A percentile compares a stretch with the other conserved stretches of the same genome.
Conservation (phyloP, 2,797 vertebrate genomes). For the Phyllotis vaccarum region DNA sequence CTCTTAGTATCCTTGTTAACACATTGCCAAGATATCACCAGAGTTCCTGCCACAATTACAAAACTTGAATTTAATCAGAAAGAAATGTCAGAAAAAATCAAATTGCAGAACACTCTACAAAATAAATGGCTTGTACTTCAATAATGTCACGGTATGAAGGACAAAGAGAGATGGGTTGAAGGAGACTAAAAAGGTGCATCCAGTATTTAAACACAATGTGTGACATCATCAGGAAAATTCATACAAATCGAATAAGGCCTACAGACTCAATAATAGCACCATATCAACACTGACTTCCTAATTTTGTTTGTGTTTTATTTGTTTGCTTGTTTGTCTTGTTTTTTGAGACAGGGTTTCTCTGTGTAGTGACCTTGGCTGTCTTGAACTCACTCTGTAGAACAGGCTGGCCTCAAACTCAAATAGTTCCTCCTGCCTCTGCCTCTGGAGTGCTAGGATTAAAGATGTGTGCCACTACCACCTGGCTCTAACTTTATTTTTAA, state of each 20-base stretch:
- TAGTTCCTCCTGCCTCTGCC: background rate
- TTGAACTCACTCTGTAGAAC: background rate
- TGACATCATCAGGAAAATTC: conserved; percentile 5
- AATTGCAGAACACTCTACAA: conserved; percentile 37
- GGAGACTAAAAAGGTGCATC: conserved; percentile 22
- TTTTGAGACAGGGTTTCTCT: background rate
- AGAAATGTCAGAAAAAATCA: conserved; percentile 52
- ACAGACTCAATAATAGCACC: conserved; percentile 54
- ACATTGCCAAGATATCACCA: conserved; percentile 34
- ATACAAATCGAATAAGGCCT: conserved; percentile 56
- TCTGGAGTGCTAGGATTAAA: background rate
- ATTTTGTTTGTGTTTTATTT: background rate
- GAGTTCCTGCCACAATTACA: conserved; percentile 22
- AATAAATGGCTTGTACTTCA: conserved; percentile 52
- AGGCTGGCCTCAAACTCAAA: background rate
- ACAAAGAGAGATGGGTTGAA: conserved; percentile 46
- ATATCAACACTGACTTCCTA: conserved; percentile 37
- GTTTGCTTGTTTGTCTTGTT: background rate
- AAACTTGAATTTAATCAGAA: conserved; percentile 47
- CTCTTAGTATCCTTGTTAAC: conserved; percentile 29
- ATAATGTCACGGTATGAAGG: conserved; percentile 54
- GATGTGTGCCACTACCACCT: background rate
- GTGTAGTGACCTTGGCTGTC: background rate
- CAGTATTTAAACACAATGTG: background rate
- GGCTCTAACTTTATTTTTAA: background rate